Base-by-base conservation (phyloP, 2,797 vertebrate genomes). In the Chaenodraco wilsoni region DNA sequence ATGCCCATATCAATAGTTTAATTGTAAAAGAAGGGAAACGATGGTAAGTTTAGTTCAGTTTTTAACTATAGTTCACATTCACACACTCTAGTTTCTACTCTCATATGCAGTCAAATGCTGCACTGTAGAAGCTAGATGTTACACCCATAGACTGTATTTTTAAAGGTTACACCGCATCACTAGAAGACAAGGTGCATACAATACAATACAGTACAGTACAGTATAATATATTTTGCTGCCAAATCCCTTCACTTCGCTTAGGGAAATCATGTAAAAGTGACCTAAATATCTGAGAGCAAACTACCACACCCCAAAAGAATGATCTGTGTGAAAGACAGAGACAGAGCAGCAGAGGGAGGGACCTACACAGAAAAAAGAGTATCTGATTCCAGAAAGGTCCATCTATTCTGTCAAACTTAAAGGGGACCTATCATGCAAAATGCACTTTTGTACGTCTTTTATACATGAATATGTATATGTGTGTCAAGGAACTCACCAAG, bases 341-440 rank as follows among this genome's bases (percentile, higher is more conserved):
- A 27, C 10, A n/a, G 16, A 6, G 15, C 68, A 17, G 33, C 27
- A 58, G 5, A 57, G 4, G 9, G 15, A 17, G 15, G 19, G 9
- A 16, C 44, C 9, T 51, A 9, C n/a, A 57, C n/a, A 72, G 15
- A 68, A 15, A 74, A 37, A 14, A 65, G 13, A 14, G 21, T 0
- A 40, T 17, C 46, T 31, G 33, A 77, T 49, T 52, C 9, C 8
- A 2, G 2, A 81, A 57, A 74, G 70, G 41, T 73, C 49, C 45
- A 19, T n/a, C 49, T 56, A 19, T n/a, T 3, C 14, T 46, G 56
- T 69, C 58, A 9, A 55, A 72, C 14, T 37, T 15, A 65, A 27
- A 27, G 23, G 3, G 23, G 23, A 27, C 23, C 23, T 3, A 27
- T 27, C 23, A 27, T 27, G 23, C 23, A 27, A 27, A 27, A 27